Evolutionary conservation across 2,888 invertebrate species (phyloP).

Genomic region (Venustoraphidia nigricollis): DNA sequence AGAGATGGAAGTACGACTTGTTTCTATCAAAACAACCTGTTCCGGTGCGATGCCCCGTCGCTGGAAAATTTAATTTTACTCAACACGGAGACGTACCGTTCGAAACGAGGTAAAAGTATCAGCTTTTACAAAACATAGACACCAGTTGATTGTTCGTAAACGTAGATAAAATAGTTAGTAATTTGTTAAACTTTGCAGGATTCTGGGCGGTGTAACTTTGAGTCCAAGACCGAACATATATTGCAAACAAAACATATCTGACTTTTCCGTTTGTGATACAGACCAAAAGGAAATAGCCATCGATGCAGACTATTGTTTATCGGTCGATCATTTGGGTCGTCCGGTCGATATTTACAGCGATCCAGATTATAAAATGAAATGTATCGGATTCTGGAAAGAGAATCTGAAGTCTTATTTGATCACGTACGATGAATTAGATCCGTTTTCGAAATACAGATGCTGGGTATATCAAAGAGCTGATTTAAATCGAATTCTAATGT

Average conservation of each 20-base stretch:
- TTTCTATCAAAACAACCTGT: conserved; percentile 77
- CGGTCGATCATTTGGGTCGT: conserved; percentile 89
- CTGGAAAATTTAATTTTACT: conserved; percentile 89
- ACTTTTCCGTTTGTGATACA: conserved; percentile 88
- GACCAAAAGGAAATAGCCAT: conserved; percentile 89
- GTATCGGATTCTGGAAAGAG: conserved; percentile 96
- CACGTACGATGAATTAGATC: conserved; percentile 91
- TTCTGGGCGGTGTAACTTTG: conserved; percentile 87
- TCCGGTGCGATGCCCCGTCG: conserved; percentile 87
- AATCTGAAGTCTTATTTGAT: conserved; percentile 92
- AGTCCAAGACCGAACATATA: conserved; percentile 85
- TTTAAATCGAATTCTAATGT: conserved; percentile 72
- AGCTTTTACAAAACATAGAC: background rate
- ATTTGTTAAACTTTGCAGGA: conserved; percentile 31
- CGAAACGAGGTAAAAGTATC: conserved; percentile 42
- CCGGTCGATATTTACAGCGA: conserved; percentile 94
- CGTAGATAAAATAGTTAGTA: too few relatives aligned
- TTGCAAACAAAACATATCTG: conserved; percentile 87
- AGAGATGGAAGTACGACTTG: conserved; percentile 76
- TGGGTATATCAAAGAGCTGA: conserved; percentile 97
- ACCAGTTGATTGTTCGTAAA: too few relatives aligned
- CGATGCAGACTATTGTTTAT: conserved; percentile 89
- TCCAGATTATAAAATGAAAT: conserved; percentile 92
- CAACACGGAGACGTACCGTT: conserved; percentile 84
- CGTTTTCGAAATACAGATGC: conserved; percentile 88